Evolutionary conservation across 2,888 invertebrate genomes (phyloP).

Genomic region (Yponomeuta plumbellus): DNA sequence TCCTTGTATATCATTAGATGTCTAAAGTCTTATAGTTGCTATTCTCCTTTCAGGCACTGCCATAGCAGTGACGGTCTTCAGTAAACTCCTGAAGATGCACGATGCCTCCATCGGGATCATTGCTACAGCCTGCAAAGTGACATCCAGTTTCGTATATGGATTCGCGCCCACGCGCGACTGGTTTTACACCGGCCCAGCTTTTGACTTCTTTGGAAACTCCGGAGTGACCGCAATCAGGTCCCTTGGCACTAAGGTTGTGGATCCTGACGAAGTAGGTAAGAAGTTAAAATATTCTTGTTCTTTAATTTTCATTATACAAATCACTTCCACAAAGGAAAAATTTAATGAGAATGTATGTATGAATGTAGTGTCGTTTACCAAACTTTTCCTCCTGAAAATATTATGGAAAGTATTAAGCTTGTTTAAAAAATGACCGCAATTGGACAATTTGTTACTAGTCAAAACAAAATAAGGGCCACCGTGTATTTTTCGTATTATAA

Average conservation of each 20-base stretch:
- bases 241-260: constrained; percentile 74
- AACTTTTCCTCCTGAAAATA: too few species aligned
- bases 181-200: constrained; percentile 61
- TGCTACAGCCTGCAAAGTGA: constrained; percentile 63
- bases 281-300: constrained; percentile 4
- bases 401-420: too few species aligned
- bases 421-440: too few species aligned
- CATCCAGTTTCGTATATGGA: constrained; percentile 58
- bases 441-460: too few species aligned
- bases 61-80: constrained; percentile 62
- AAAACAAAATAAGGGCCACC: too few species aligned
- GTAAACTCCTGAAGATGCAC: constrained; percentile 60
- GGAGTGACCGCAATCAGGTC: constrained; percentile 74
- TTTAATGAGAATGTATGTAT: too few species aligned
- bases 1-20: too few species aligned
- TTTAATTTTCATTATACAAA: background rate
- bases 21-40: background rate
- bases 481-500: too few species aligned
- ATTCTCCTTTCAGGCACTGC: constrained; percentile 53
- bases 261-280: constrained; percentile 68
- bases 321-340: background rate
- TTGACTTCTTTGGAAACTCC: constrained; percentile 72
- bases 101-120: constrained; percentile 65
- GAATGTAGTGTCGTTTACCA: too few species aligned
- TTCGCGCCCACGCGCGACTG: constrained; percentile 56